Percentiles rank a stretch among this genome's conserved stretches.
Conservation (phyloP, 2,113 vertebrate genomes). For the Probosciger aterrimus region DNA sequence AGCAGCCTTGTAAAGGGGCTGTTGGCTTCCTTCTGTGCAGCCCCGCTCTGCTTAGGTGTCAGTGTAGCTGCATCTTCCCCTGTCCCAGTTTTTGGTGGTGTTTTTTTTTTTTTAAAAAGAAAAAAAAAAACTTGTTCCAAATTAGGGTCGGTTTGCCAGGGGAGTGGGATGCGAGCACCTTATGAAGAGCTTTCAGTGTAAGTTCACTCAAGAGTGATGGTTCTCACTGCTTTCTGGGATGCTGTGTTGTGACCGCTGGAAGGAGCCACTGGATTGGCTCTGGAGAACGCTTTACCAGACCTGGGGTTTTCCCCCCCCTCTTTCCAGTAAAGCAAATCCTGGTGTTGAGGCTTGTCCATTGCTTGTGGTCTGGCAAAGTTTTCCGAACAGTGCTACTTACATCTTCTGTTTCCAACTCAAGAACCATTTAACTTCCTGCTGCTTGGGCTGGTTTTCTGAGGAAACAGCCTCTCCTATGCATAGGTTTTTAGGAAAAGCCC, state of each 20-base stretch:
- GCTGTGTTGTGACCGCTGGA: conserved; percentile 29
- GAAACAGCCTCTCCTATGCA: background rate
- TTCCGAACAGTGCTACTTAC: conserved; percentile 29
- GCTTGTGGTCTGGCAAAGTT: conserved; percentile 58
- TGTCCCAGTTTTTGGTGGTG: too few relatives aligned
- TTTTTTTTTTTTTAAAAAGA: background rate
- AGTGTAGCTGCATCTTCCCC: rapidly evolving
- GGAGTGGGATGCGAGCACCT: background rate
- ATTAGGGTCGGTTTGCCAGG: rapidly evolving
- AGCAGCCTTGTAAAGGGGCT: background rate
- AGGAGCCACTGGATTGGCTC: conserved; percentile 40
- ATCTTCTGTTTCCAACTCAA: conserved; percentile 23
- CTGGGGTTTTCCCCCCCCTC: background rate
- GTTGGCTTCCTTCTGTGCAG: rapidly evolving
- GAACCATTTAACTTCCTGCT: background rate
- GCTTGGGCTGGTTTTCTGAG: background rate
- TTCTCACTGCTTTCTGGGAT: background rate
- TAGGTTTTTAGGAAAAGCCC: background rate
- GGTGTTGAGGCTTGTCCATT: conserved; percentile 56
- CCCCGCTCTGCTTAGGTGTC: background rate
- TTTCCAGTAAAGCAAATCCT: conserved; percentile 59
- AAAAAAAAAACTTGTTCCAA: background rate
- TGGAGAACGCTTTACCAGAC: conserved; percentile 11
- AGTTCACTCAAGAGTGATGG: background rate
- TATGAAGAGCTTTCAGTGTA: rapidly evolving